Conservation (phyloP, 2,797 vertebrate species). For the Aldrovandia affinis region DNA sequence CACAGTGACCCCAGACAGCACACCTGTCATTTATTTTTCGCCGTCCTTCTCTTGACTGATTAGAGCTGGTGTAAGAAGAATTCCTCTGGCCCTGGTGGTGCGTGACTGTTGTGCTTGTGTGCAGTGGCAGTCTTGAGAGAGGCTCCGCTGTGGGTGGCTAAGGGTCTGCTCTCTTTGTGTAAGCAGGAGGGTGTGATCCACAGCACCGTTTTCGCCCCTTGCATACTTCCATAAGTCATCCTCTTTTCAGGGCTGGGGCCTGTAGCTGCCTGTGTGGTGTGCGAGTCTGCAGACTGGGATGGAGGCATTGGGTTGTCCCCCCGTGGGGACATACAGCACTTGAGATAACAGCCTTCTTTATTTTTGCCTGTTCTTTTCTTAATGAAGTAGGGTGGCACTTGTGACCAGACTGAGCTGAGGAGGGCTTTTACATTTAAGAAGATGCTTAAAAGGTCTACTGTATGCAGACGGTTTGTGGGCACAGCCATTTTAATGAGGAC, state of each 20-base stretch:
- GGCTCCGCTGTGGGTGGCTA: background rate
- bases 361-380: background rate
- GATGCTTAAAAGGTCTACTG: constrained; percentile 18
- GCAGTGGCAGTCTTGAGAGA: background rate
- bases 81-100: background rate
- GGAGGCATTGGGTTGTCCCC: background rate
- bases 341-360: background rate
- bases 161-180: background rate
- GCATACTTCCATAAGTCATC: background rate
- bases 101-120: background rate
- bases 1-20: background rate
- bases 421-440: constrained; percentile 6
- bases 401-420: constrained; percentile 20
- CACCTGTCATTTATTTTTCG: background rate
- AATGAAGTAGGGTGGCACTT: constrained; percentile 1
- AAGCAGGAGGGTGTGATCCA: background rate
- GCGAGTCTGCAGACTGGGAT: background rate
- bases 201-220: background rate
- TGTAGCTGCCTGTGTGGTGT: background rate
- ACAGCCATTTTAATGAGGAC: background rate
- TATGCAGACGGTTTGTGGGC: background rate
- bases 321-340: background rate
- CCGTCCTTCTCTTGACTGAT: background rate
- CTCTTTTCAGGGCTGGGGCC: background rate
- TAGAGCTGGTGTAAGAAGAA: background rate